These are phyloP conservation scores for Lithophane ornitopus DNA, from an alignment of 2,888 invertebrate genomes.

Conservation along the genomic window DNA sequence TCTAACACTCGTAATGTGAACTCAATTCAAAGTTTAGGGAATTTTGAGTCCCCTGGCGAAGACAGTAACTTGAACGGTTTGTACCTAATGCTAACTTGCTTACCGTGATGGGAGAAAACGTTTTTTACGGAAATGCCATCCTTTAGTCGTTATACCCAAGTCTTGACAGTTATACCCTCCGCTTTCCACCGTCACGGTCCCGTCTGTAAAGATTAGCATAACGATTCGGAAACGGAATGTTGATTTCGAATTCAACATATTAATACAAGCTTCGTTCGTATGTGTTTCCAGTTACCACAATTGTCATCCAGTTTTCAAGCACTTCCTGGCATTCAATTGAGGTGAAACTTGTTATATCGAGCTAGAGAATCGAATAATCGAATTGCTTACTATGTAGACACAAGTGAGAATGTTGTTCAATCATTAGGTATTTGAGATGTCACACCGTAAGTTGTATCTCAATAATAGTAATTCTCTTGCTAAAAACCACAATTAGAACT, in stretches of 20 bases:
- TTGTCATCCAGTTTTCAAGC: too few species aligned
- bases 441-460: constrained; percentile 16
- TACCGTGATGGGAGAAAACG: background rate
- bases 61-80: too few species aligned
- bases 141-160: background rate
- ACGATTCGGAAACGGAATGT: background rate
- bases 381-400: constrained; percentile 10
- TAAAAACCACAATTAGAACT: background rate
- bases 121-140: background rate
- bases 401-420: constrained; percentile 25
- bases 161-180: background rate
- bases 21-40: background rate
- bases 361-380: constrained; percentile 4
- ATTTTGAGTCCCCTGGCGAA: background rate
- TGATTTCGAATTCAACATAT: background rate
- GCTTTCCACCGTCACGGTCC: too few species aligned
- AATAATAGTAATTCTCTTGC: constrained; percentile 6
- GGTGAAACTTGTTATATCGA: background rate
- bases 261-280: too few species aligned
- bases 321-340: too few species aligned
- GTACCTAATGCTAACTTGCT: background rate
- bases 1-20: background rate
- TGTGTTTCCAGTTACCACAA: too few species aligned
- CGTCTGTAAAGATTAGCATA: background rate
- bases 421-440: constrained; percentile 29